Evolutionary conservation across 2,888 invertebrate species (phyloP).

Genomic region (Punctoribates punctum): DNA sequence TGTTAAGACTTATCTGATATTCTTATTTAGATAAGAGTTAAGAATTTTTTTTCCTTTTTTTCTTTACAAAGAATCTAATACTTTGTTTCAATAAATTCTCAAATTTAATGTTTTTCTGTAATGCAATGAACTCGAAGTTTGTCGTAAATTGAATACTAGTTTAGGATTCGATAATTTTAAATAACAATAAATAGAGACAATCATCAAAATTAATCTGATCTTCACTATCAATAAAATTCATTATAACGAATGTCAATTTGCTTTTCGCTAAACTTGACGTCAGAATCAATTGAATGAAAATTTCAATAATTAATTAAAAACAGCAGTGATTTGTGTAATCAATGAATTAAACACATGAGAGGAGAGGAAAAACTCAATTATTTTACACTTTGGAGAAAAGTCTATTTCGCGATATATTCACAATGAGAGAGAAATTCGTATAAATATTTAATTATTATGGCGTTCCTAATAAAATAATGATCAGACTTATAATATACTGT

Average conservation of each 20-base stretch:
- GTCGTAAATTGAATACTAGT: neutral
- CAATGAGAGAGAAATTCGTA: neutral
- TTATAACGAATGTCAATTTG: conserved; percentile 19
- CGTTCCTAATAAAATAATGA: conserved; percentile 14
- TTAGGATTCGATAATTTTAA: conserved; percentile 13
- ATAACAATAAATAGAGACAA: conserved; percentile 28
- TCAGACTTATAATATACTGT: conserved; percentile 26
- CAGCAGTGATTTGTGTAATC: neutral
- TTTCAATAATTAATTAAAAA: conserved; percentile 19
- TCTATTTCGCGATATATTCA: conserved; percentile 3
- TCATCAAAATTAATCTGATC: neutral
- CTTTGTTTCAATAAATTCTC: neutral
- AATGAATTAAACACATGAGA: neutral
- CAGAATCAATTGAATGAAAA: neutral
- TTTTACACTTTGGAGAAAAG: neutral
- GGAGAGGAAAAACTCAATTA: neutral
- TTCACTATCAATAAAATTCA: neutral
- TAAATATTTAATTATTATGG: conserved; percentile 21
- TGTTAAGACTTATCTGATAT: neutral
- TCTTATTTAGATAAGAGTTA: neutral
- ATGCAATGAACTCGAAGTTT: neutral
- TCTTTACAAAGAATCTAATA: neutral
- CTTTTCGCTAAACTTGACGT: too few relatives aligned
- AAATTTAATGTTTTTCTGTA: neutral
- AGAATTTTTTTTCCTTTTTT: neutral